phyloP scores from a whole-genome alignment of 2,113 vertebrate species.

The Mohoua ochrocephala region DNA sequence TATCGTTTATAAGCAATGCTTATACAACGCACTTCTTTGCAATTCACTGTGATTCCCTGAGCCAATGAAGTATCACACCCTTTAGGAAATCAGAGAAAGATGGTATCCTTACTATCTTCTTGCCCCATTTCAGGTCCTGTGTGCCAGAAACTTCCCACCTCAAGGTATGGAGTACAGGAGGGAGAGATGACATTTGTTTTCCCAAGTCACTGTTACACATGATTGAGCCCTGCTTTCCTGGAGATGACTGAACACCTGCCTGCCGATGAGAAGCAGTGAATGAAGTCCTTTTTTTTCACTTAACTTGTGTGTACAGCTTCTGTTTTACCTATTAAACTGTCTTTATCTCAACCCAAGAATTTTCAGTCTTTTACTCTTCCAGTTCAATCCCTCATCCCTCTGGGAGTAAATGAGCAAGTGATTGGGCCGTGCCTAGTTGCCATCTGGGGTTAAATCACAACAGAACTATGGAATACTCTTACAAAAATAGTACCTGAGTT shows the following conservation, averaged over 20 bases:
- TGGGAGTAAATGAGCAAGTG: fast-evolving
- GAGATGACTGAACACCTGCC: not conserved
- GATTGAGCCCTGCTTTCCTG: not conserved
- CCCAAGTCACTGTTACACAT: fast-evolving
- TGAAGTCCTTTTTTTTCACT: not conserved
- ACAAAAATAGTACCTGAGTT: not conserved
- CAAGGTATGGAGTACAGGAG: not conserved
- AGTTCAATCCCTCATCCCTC: not conserved
- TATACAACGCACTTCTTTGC: not conserved
- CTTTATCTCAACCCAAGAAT: not conserved
- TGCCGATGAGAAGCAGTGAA: not conserved
- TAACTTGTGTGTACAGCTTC: not conserved
- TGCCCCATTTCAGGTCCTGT: not conserved
- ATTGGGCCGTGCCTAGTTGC: not conserved
- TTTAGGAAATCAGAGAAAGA: not conserved
- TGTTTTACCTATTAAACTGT: not conserved
- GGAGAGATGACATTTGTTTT: not conserved
- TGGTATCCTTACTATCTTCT: not conserved
- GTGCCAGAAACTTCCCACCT: not conserved
- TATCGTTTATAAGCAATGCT: not conserved
- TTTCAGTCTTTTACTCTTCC: not conserved
- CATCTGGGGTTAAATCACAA: not conserved
- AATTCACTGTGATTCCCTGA: not conserved
- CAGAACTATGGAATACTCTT: not conserved
- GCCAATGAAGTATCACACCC: not conserved